Conservation (phyloP, 2,797 vertebrate genomes). For the Loris lydekkerianus region DNA sequence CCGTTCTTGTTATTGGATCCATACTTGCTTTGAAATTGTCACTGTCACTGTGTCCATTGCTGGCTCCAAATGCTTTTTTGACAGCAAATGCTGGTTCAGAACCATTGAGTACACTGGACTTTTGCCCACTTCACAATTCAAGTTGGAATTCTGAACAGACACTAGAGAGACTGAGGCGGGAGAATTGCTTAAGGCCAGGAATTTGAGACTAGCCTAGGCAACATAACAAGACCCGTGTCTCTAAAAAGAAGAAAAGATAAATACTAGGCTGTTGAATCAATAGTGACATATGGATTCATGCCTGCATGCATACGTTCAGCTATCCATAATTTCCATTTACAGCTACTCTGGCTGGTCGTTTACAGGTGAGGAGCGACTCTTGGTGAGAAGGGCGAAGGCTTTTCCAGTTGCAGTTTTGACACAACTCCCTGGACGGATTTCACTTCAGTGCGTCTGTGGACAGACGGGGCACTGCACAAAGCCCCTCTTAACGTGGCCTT, state of each 20-base stretch:
- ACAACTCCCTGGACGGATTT: not conserved
- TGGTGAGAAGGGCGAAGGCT: slow-evolving; percentile 32
- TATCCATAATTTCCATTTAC: not conserved
- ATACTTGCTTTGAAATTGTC: not conserved
- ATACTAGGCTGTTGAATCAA: not conserved
- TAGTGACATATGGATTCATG: not conserved
- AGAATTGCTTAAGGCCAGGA: not conserved
- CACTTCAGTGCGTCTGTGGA: not conserved
- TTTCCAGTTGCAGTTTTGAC: not conserved
- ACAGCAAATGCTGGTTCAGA: slow-evolving; percentile 18
- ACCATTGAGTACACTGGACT: not conserved
- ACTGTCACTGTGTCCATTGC: not conserved
- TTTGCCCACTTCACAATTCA: not conserved
- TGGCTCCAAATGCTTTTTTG: slow-evolving; percentile 19
- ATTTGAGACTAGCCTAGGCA: not conserved
- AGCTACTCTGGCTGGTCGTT: not conserved
- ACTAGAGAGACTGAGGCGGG: not conserved
- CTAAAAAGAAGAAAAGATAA: not conserved
- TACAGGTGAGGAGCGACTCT: not conserved
- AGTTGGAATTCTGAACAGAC: not conserved
- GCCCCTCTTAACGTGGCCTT: not conserved
- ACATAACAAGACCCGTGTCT: not conserved
- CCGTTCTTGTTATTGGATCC: not conserved
- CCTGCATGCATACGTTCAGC: not conserved
- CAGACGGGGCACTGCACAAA: not conserved